A percentile compares a stretch with the other conserved stretches of the same genome.
These are phyloP conservation scores for Lutraria rhynchaena DNA, from an alignment of 1,140 invertebrate species.

Conservation along the genomic window DNA sequence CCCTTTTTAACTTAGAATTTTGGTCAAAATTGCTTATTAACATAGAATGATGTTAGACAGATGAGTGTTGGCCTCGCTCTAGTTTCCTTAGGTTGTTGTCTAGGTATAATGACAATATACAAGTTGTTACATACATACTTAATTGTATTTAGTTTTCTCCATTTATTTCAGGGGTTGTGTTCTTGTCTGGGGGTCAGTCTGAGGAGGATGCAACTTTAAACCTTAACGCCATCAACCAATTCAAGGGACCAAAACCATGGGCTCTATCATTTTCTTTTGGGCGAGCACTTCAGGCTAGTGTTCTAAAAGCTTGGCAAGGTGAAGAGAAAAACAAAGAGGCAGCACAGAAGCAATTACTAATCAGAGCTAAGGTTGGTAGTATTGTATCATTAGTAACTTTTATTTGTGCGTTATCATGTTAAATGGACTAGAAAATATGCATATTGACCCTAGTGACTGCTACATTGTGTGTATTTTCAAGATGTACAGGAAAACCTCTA, in stretches of 20 bases:
- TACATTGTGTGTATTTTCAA: too few species aligned
- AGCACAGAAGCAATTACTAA: conserved; percentile 94
- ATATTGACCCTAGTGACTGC: too few species aligned
- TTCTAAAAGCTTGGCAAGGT: conserved; percentile 95
- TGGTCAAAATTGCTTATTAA: too few species aligned
- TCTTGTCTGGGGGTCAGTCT: conserved; percentile 98
- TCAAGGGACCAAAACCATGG: conserved; percentile 91
- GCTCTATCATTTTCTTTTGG: conserved; percentile 98
- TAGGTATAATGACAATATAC: too few species aligned
- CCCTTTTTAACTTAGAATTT: too few species aligned
- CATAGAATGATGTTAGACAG: too few species aligned
- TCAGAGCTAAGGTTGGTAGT: conserved; percentile 91
- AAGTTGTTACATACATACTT: background rate
- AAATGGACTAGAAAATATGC: too few species aligned
- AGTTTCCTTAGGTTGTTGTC: background rate
- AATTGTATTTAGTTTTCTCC: background rate
- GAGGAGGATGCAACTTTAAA: conserved; percentile 98
- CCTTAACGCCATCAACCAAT: conserved; percentile 96
- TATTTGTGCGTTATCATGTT: too few species aligned
- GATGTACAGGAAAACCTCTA: too few species aligned
- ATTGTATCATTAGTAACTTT: too few species aligned
- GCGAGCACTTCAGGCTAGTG: conserved; percentile 92
- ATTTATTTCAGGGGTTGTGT: conserved; percentile 88
- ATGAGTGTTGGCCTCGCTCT: too few species aligned
- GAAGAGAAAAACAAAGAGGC: conserved; percentile 91